Conservation (phyloP, 2,113 vertebrate species). For the Bolborhynchus lineola region DNA sequence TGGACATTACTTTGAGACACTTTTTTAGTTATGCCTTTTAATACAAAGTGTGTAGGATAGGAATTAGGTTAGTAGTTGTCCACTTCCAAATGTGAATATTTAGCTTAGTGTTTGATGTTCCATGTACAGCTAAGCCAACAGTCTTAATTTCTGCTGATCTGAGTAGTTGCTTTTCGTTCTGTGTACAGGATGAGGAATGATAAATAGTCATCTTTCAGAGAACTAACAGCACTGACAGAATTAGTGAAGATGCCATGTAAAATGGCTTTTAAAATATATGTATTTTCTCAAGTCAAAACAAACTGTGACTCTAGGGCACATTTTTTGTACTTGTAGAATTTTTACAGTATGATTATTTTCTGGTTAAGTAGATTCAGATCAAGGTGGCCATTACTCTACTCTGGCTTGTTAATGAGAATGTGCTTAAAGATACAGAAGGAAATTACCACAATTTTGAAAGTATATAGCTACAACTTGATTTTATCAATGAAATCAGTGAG, state of each 20-base stretch:
- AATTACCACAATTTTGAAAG: background rate
- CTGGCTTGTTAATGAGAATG: background rate
- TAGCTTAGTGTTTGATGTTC: background rate
- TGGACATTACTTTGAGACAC: background rate
- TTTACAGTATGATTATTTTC: background rate
- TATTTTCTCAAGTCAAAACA: background rate
- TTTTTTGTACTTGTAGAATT: background rate
- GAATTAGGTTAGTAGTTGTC: background rate
- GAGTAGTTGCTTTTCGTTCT: background rate
- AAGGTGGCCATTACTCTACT: background rate
- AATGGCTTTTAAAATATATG: background rate
- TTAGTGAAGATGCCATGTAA: background rate
- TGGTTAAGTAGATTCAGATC: background rate
- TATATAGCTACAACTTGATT: background rate
- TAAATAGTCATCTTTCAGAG: background rate
- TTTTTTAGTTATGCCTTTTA: background rate
- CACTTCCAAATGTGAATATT: background rate
- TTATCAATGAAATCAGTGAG: background rate
- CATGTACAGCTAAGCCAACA: background rate
- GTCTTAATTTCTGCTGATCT: background rate
- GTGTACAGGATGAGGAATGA: background rate
- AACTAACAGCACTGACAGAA: background rate
- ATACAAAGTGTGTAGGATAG: background rate
- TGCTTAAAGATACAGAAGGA: background rate
- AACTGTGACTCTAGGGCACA: rapidly evolving